A percentile compares a stretch with the other conserved stretches of the same genome.
Evolutionary conservation across 2,888 invertebrate species (phyloP).

Genomic region (Chromoteleia sp.): DNA sequence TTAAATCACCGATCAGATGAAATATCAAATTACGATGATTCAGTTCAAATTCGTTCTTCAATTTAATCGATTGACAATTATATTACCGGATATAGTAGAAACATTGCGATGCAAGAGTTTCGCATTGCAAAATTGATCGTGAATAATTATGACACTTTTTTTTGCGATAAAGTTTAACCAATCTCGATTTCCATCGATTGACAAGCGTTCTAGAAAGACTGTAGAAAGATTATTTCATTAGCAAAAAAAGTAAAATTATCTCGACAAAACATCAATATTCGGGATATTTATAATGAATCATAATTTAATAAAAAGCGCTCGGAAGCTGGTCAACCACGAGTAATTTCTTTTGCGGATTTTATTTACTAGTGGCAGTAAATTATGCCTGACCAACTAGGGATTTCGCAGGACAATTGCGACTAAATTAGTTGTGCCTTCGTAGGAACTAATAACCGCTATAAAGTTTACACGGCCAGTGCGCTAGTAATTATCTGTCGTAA

Average conservation of each 20-base stretch:
- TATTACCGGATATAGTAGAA: not conserved
- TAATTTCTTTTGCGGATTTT: constrained; percentile 67
- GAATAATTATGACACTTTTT: too few species aligned
- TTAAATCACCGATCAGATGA: not conserved
- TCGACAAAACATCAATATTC: constrained; percentile 26
- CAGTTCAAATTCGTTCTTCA: not conserved
- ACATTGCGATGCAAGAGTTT: too few species aligned
- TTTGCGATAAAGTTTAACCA: too few species aligned
- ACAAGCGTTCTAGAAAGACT: too few species aligned
- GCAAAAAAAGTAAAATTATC: constrained; percentile 13
- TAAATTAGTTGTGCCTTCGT: constrained; percentile 71
- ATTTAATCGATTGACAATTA: not conserved
- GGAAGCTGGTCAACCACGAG: constrained; percentile 63
- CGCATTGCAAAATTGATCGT: too few species aligned
- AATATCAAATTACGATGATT: too few species aligned
- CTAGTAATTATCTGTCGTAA: constrained; percentile 74
- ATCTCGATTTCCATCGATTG: too few species aligned
- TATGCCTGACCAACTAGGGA: constrained; percentile 71
- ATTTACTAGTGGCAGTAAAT: constrained; percentile 71
- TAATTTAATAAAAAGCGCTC: constrained; percentile 55
- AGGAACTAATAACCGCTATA: constrained; percentile 72
- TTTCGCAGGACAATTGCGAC: constrained; percentile 72
- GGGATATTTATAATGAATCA: constrained; percentile 46
- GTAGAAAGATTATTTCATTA: not conserved
- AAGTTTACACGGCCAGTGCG: constrained; percentile 72